Evolutionary conservation across 2,113 vertebrate species (phyloP), one percentile per base, ranked within the genome.

Genomic region (Perccottus glenii): DNA sequence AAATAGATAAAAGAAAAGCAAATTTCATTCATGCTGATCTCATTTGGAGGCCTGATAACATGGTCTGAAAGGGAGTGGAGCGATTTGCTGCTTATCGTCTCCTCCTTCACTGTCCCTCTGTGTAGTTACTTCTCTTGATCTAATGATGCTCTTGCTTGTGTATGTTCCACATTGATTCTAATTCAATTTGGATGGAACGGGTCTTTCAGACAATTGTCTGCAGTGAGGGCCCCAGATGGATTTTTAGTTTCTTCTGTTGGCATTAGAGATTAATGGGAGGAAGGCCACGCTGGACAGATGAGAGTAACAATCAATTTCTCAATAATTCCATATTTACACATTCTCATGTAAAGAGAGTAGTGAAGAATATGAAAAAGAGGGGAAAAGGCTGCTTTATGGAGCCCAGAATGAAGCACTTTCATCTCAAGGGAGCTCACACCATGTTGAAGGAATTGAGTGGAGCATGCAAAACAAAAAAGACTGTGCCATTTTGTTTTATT

Each of bases 131-230:
- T 85, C 75, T 84, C 77, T 80, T 81, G 62, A 84, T 85, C 74
- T 88, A 88, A 85, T 81, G 77, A 87, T 67, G 82, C 82, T 79
- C 81, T 71, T 82, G 77, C 89, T 86, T 90, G 82, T 92, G 80
- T 90, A 80, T 85, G 89, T 87, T 83, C 72, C 81, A 73, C 85
- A 90, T 88, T 90, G 91, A 92, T 91, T 90, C 83, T 93, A 90
- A 93, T 91, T 92, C 84, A 91, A 87, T 93, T 93, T 90, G 88
- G 86, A 91, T 92, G 81, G 91, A 91, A 74, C 80, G 50, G 67
- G 72, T 82, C 85, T 89, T 91, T 92, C 89, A 92, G 87, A 90
- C 88, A 81, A 90, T 91, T 87, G 90, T 93, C 91, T 92, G 75
- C 87, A 82, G 85, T 57, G 49, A 84, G 81, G 77, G 81, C 85